These are phyloP conservation scores for Lipophrys pholis DNA, from an alignment of 2,113 vertebrate genomes.

Conservation along the genomic window DNA sequence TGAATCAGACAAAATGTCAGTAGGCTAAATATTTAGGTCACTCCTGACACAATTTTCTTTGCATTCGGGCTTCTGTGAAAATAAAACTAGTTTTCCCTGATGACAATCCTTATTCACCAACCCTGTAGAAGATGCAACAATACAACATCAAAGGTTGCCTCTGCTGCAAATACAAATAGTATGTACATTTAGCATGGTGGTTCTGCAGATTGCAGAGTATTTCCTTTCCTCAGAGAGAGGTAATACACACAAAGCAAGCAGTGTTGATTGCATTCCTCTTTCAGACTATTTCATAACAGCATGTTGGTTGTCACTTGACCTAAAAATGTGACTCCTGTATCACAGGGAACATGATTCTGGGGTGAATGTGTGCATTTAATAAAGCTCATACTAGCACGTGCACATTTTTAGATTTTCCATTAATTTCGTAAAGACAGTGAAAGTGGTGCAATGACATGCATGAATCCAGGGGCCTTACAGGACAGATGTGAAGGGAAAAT, in stretches of 20 bases:
- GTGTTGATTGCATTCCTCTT: constrained; percentile 3
- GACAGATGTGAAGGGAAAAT: constrained; percentile 41
- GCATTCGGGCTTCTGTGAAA: too few species aligned
- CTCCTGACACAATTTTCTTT: too few species aligned
- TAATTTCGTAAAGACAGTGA: constrained; percentile 17
- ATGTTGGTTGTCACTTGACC: constrained; percentile 20
- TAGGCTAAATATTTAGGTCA: too few species aligned
- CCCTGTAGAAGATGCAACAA: constrained; percentile 8
- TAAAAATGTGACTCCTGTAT: constrained; percentile 22
- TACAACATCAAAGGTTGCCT: constrained; percentile 15
- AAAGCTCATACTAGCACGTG: not conserved
- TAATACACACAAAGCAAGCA: not conserved
- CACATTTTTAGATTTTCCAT: too few species aligned
- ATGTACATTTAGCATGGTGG: constrained; percentile 4
- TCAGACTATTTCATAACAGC: constrained; percentile 17
- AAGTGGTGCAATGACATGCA: constrained; percentile 64
- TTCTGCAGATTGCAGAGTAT: not conserved
- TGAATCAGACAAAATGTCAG: too few species aligned
- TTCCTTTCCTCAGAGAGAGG: not conserved
- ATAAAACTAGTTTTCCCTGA: too few species aligned
- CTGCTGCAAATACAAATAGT: constrained; percentile 13
- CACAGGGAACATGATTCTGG: not conserved
- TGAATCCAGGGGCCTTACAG: constrained; percentile 62
- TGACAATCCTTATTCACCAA: not conserved
- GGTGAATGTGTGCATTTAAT: not conserved